Base-by-base conservation (phyloP, 2,888 invertebrate genomes). In the Plagodis dolabraria region DNA sequence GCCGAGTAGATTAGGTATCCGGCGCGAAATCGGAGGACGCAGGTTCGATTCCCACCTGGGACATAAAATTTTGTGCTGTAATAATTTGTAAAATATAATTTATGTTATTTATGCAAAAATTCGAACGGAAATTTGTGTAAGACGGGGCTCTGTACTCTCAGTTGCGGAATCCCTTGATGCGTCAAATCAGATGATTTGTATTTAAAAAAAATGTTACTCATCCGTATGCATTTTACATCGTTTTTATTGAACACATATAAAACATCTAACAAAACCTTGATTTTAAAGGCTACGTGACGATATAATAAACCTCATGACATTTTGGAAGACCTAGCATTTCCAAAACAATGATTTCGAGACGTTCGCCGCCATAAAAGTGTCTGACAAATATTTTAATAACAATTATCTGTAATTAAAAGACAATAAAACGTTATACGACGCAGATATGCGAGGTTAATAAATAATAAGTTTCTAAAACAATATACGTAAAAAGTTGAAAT, bases 281-380 rank as follows among this genome's bases (percentile, higher is more conserved):
- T 53, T 49, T 42, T 49, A 2, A 40, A 55, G 51, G 47, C 42
- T 50, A 46, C 60, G 60, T 61, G 60, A 53, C 33, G 12, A 33
- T 33, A 50, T 49, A 42, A 61, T 61, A 61, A 61, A 61, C 22
- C 43, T 10, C 40, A 48, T 61, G 60, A 53, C 60, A 60, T 61
- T 61, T 50, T 22, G 33, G 47, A 48, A 60, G 45, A 53, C 49
- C 53, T 61, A 57, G 45, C 47, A 51, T 60, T 52, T 34, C 33
- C 34, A 33, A 53, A 46, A 56, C 38, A 40, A 52, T 52, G 10
- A 53, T 61, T 12, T 54, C 51, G 42, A 49, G 44, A 57, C 52
- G 34, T 44, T 33, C 35, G 35, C 11, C 45, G 56, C 36, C 45
- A 53, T 49, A 60, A 60, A 55, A 56, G 2, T 38, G 12, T 51